These are phyloP conservation scores for Altica lythri DNA, from an alignment of 2,888 invertebrate genomes.

Conservation along the genomic window DNA sequence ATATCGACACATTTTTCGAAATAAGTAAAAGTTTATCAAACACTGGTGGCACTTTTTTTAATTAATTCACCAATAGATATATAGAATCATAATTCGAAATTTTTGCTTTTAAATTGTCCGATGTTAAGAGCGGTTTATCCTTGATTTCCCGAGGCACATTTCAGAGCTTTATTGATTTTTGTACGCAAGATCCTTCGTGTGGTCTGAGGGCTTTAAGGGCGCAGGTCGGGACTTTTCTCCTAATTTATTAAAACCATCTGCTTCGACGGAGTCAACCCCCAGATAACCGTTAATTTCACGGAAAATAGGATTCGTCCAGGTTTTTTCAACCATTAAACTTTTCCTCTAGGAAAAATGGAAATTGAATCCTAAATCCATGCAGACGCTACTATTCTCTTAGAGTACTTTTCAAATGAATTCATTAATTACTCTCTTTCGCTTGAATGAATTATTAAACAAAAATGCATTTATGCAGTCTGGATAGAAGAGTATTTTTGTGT, in stretches of 20 bases:
- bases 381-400: too few relatives aligned
- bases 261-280: slow-evolving; percentile 17
- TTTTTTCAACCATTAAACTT: background rate
- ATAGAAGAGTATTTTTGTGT: too few relatives aligned
- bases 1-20: slow-evolving; percentile 9
- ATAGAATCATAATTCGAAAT: too few relatives aligned
- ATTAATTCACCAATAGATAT: too few relatives aligned
- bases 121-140: slow-evolving; percentile 21
- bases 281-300: slow-evolving; percentile 29
- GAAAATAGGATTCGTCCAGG: background rate
- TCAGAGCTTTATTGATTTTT: slow-evolving; percentile 37
- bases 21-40: background rate
- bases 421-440: too few relatives aligned
- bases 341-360: too few relatives aligned
- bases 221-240: slow-evolving; percentile 28
- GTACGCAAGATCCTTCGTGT: slow-evolving; percentile 18
- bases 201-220: slow-evolving; percentile 18
- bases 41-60: too few relatives aligned
- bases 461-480: too few relatives aligned
- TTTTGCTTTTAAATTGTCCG: too few relatives aligned
- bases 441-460: too few relatives aligned
- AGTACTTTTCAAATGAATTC: too few relatives aligned
- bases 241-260: slow-evolving; percentile 35
- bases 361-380: too few relatives aligned
- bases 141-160: slow-evolving; percentile 33